Conservation (phyloP, 2,888 invertebrate species). For the Lasioglossum zephyrum region DNA sequence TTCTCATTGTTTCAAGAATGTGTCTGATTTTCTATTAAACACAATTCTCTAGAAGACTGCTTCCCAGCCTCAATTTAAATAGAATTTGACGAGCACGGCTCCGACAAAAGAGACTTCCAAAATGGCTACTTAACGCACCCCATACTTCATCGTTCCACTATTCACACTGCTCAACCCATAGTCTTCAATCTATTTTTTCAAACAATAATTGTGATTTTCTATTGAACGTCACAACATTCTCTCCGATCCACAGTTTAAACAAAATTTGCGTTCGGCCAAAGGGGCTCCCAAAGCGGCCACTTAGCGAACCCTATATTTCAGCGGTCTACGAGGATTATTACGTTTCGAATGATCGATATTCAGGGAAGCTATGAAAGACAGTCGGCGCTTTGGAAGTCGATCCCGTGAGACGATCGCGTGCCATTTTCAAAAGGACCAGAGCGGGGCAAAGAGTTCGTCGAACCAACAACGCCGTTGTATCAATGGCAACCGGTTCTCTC, state of each 20-base stretch:
- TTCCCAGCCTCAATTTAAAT: background rate
- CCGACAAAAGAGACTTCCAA: background rate
- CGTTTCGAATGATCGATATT: slow-evolving; percentile 8
- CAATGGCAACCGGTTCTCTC: slow-evolving; percentile 44
- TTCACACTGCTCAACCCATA: background rate
- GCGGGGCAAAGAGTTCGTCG: slow-evolving; percentile 29
- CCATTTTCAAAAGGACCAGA: slow-evolving; percentile 45
- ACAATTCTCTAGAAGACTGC: too few relatives aligned
- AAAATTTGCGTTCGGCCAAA: background rate
- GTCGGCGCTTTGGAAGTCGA: slow-evolving; percentile 23
- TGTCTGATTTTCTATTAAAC: too few relatives aligned
- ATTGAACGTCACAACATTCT: background rate
- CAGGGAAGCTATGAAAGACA: slow-evolving; percentile 12
- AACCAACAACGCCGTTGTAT: background rate
- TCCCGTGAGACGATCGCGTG: slow-evolving; percentile 44
- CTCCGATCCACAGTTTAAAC: background rate
- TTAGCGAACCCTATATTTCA: slow-evolving; percentile 21
- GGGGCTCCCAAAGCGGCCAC: background rate
- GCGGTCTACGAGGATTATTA: slow-evolving; percentile 11
- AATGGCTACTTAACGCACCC: background rate
- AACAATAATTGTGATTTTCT: background rate
- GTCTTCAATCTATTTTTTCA: background rate
- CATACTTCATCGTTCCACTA: background rate
- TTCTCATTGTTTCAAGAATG: too few relatives aligned
- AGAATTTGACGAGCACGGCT: background rate